Percentiles rank a stretch among this genome's conserved stretches.
Conservation (phyloP, 2,888 invertebrate species). For the Dendrolimus pini region DNA sequence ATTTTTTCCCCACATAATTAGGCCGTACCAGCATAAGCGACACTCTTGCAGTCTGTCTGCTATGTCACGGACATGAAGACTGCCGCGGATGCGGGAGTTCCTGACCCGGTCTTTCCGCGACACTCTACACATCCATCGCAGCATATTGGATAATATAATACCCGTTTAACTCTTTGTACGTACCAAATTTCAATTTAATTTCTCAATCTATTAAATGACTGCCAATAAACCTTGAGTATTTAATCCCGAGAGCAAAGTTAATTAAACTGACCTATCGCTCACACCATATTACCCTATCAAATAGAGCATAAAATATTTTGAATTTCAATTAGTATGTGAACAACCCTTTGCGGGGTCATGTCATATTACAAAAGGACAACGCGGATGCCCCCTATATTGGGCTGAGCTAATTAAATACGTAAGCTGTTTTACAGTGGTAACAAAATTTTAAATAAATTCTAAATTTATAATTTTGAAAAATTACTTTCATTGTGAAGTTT, state of each 20-base stretch:
- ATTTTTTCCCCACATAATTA: too few relatives aligned
- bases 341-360: slow-evolving; percentile 46
- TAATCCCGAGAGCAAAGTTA: background rate
- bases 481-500: background rate
- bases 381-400: slow-evolving; percentile 31
- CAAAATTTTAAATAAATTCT: slow-evolving; percentile 8
- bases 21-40: too few relatives aligned
- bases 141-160: too few relatives aligned
- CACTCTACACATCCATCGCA: too few relatives aligned
- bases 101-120: too few relatives aligned
- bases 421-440: slow-evolving; percentile 29
- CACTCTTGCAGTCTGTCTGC: too few relatives aligned
- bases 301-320: slow-evolving; percentile 52
- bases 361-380: slow-evolving; percentile 62
- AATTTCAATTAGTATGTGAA: slow-evolving; percentile 58
- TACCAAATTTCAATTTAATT: too few relatives aligned
- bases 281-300: slow-evolving; percentile 21
- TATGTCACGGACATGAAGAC: too few relatives aligned
- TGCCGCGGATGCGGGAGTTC: too few relatives aligned
- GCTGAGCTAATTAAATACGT: slow-evolving; percentile 47
- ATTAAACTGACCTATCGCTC: background rate
- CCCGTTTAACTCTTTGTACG: too few relatives aligned
- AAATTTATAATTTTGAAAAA: background rate
- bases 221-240: background rate
- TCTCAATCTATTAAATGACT: too few relatives aligned